Base-by-base conservation (phyloP, 2,113 vertebrate genomes). In the Tiliqua scincoides region DNA sequence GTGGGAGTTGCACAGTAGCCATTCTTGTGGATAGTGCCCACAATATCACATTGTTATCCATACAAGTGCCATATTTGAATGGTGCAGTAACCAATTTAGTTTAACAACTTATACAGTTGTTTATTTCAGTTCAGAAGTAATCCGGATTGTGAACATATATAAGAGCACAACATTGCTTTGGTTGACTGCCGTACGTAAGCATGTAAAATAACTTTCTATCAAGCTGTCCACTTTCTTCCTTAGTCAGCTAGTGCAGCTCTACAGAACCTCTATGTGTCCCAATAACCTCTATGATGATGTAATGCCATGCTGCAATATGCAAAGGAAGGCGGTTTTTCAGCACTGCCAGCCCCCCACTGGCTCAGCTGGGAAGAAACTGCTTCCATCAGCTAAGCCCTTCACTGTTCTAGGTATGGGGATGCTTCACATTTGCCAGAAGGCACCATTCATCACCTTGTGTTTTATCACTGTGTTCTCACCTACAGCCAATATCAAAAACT, bases 241-340 rank as follows among this genome's bases (percentile, higher is more conserved):
- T 35, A 40, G 35, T 72, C 18, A 1, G 30, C 0, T 52, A 70
- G 1, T 62, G 2, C 32, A 40, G 11, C 17, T 88, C 37, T 3
- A 48, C 4, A 48, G 43, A 48, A 8, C 43, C 43, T 48, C 43
- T 0, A 17, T 74, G 43, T 40, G n/a, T 7, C 52, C 30, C 54
- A 15, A 17, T 57, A 12, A 17, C 54, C 0, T n/a, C 3, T 11
- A 14, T 18, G 32, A 0, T n/a, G 15, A 48, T 0, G 48, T 8
- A 6, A 35, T 8, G 9, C 40, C 17, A 0, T n/a, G 17, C 54
- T 57, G 54, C 14, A 12, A 54, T 48, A 0, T 2, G 43, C 14
- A 78, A 6, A 1, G 0, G 0, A 4, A 30, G 23, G 2, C 0
- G 11, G 3, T 18, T 65, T 61, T 68, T 4, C 15, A 8, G 6